Evolutionary conservation across 1,140 invertebrate genomes (phyloP).

Genomic region (Melipona quadrifasciata): DNA sequence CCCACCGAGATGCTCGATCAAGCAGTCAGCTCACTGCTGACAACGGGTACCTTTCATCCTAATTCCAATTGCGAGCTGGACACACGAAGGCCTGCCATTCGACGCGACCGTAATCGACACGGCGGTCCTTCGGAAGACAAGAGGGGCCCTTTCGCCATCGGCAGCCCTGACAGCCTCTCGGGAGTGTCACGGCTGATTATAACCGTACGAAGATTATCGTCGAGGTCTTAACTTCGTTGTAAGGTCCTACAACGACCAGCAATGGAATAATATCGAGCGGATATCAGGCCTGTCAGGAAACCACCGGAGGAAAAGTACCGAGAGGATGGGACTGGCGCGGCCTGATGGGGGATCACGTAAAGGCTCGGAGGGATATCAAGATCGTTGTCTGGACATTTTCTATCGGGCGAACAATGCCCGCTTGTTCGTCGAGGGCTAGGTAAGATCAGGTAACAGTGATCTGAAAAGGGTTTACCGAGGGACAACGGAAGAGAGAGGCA

Average conservation of each 20-base stretch:
- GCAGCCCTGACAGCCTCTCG: constrained; percentile 22
- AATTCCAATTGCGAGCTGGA: constrained; percentile 46
- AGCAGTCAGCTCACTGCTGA: background rate
- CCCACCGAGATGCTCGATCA: background rate
- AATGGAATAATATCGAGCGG: constrained; percentile 53
- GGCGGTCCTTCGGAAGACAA: constrained; percentile 49
- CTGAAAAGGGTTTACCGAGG: background rate
- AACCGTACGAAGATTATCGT: constrained; percentile 17
- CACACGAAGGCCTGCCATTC: constrained; percentile 48
- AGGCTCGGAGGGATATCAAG: background rate
- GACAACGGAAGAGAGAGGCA: background rate
- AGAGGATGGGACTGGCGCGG: background rate
- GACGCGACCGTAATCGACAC: constrained; percentile 59
- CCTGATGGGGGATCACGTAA: background rate
- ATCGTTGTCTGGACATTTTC: background rate
- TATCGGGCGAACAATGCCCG: background rate
- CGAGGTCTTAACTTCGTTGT: constrained; percentile 24
- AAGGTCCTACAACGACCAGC: constrained; percentile 1
- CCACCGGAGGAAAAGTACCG: background rate
- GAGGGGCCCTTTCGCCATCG: constrained; percentile 43
- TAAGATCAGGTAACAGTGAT: background rate
- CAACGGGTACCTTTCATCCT: background rate
- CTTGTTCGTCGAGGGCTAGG: background rate
- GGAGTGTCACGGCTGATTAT: constrained; percentile 44
- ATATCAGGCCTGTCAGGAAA: constrained; percentile 8